Base-by-base conservation (phyloP, 2,888 invertebrate species). In the Ophonus ardosiacus region DNA sequence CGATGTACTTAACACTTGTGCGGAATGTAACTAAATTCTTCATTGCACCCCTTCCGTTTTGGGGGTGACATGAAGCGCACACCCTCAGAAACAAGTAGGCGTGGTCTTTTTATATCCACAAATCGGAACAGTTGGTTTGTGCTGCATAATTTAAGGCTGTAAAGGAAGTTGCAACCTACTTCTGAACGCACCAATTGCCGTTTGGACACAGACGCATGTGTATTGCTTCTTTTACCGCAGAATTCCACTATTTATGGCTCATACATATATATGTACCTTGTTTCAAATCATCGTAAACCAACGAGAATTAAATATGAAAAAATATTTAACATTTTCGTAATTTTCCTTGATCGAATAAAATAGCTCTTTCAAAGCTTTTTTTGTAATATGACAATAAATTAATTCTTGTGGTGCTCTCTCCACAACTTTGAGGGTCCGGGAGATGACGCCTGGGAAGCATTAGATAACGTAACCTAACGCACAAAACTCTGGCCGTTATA, bases 81-180 rank as follows among this genome's bases (percentile, higher is more conserved):
- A 21, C 65, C 61, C 65, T 13, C 17, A 40, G n/a, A 40, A 59
- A 31, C 40, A n/a, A 38, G 21, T 57, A 31, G 81, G 81, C 51
- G 65, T 63, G 80, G 80, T 40, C 61, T 13, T 7, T 21, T 8
- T 8, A 10, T 18, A 38, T 81, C 61, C 40, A 65, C 81, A 18
- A 81, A 81, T 81, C 63, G 43, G 10, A 63, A 40, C 15, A 43
- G n/a, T n/a, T 4, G 40, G 31, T 15, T 31, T 68, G 40, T 31
- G 10, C 40, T 74, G 43, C 43, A 79, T 59, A 79, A 61, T 79
- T 17, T 38, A 18, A 79, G 18, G 59, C 17, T 13, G 15, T 31
- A 10, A 24, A 56, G 10, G 13, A 17, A 18, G 78, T 78, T 87
- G 88, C 89, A 91, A 87, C 92, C 92, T 86, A n/a, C 13, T 18